phyloP scores from a whole-genome alignment of 2,113 vertebrate species.

The Oncorhynchus clarkii region DNA sequence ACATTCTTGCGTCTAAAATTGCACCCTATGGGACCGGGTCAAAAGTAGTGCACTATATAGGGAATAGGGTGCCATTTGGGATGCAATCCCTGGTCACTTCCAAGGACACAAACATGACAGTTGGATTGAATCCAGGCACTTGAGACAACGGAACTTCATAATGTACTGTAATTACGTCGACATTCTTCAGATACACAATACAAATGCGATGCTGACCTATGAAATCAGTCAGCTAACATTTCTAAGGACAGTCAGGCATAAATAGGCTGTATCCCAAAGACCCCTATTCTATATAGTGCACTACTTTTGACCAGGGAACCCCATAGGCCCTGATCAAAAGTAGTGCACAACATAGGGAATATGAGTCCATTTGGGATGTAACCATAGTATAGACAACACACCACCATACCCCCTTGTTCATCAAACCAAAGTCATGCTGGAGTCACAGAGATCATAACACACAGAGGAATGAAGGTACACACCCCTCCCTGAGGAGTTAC shows the following conservation, averaged over 20 bases:
- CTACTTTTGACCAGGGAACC: background rate
- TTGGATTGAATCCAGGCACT: constrained; percentile 48
- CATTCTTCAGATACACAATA: background rate
- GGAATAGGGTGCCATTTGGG: too few relatives aligned
- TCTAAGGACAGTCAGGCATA: constrained; percentile 6
- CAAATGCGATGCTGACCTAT: constrained; percentile 15
- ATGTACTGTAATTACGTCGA: background rate
- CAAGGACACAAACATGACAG: constrained; percentile 2
- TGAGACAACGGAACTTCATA: constrained; percentile 13
- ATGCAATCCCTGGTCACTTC: too few relatives aligned
- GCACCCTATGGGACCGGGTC: too few relatives aligned
- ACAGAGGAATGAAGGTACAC: background rate
- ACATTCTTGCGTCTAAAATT: too few relatives aligned
- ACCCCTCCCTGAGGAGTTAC: background rate
- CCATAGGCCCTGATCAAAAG: too few relatives aligned
- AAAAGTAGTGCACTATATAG: too few relatives aligned
- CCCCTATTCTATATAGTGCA: background rate
- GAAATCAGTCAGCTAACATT: background rate
- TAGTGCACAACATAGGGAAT: too few relatives aligned
- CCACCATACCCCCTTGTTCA: constrained; percentile 3
- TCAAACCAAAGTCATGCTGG: constrained; percentile 54
- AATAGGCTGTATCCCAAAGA: constrained; percentile 13
- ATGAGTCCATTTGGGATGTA: background rate
- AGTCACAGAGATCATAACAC: constrained; percentile 34
- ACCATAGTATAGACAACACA: background rate